These are phyloP conservation scores for Malurus elegans DNA, from an alignment of 2,113 vertebrate genomes.

Conservation along the genomic window DNA sequence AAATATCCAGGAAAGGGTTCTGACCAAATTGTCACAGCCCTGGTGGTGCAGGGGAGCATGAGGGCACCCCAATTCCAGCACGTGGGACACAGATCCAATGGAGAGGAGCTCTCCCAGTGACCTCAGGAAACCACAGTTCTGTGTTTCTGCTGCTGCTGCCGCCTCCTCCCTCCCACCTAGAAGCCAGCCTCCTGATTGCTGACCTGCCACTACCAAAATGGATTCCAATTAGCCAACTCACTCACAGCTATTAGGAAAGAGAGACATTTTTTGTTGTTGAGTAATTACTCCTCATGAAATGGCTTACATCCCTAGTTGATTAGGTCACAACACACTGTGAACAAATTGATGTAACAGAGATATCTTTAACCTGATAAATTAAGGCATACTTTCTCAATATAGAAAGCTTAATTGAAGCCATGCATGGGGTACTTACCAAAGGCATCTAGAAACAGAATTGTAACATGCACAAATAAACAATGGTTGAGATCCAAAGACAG, in stretches of 20 bases:
- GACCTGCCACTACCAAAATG: slow-evolving; percentile 55
- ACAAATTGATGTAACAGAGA: slow-evolving; percentile 69
- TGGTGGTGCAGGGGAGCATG: background rate
- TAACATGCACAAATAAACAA: background rate
- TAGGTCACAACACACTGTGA: slow-evolving; percentile 68
- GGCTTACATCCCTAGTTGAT: slow-evolving; percentile 57
- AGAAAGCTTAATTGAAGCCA: slow-evolving; percentile 61
- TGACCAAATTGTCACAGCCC: background rate
- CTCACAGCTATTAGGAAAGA: slow-evolving; percentile 32
- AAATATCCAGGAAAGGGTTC: background rate
- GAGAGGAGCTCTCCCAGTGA: background rate
- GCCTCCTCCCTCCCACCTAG: background rate
- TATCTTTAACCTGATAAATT: slow-evolving; percentile 73
- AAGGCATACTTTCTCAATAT: slow-evolving; percentile 52
- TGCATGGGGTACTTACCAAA: background rate
- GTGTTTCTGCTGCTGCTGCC: background rate
- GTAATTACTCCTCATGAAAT: slow-evolving; percentile 60
- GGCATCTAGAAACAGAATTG: background rate
- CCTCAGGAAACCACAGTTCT: background rate
- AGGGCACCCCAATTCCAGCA: background rate
- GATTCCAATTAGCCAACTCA: slow-evolving; percentile 57
- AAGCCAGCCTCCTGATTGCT: slow-evolving; percentile 21
- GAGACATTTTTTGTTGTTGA: slow-evolving; percentile 57
- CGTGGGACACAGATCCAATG: fast-evolving
- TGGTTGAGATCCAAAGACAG: background rate